These are phyloP conservation scores for Cheilosia scutellata DNA, from an alignment of 2,888 invertebrate species.

Conservation along the genomic window DNA sequence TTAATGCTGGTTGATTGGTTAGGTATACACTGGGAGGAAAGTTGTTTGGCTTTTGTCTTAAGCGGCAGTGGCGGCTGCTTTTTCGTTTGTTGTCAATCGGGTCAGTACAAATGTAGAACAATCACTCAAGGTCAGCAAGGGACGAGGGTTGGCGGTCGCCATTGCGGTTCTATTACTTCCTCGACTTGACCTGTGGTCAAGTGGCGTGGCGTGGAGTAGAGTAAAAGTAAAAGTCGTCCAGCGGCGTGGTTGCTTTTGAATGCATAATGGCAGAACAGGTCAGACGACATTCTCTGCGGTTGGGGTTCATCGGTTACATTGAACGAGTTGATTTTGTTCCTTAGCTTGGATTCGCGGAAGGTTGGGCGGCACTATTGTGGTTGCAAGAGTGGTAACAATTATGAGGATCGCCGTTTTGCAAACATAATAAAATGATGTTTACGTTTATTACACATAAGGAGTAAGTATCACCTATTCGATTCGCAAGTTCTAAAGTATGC, in stretches of 20 bases:
- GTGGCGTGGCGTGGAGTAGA: constrained; percentile 39
- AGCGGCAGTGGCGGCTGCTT: constrained; percentile 6
- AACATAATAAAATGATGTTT: constrained; percentile 5
- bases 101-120: constrained; percentile 71
- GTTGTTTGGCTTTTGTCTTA: constrained; percentile 57
- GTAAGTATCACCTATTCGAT: neutral
- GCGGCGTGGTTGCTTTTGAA: constrained; percentile 29
- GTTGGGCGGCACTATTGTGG: neutral
- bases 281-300: constrained; percentile 68
- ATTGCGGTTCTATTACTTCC: constrained; percentile 66
- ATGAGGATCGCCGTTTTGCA: neutral
- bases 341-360: neutral
- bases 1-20: constrained; percentile 20
- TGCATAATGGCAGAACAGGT: constrained; percentile 68
- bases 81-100: constrained; percentile 61
- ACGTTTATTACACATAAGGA: neutral
- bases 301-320: constrained; percentile 60
- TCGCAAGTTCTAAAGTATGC: neutral
- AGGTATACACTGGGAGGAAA: constrained; percentile 53
- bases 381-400: neutral
- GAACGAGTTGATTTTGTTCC: neutral
- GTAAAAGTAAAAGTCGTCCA: constrained; percentile 75
- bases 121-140: constrained; percentile 72
- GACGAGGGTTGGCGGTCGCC: constrained; percentile 31
- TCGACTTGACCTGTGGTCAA: constrained; percentile 75